Percentiles rank a stretch among this genome's conserved stretches.
Conservation (phyloP, 2,888 invertebrate species). For the Nymphalis urticae region DNA sequence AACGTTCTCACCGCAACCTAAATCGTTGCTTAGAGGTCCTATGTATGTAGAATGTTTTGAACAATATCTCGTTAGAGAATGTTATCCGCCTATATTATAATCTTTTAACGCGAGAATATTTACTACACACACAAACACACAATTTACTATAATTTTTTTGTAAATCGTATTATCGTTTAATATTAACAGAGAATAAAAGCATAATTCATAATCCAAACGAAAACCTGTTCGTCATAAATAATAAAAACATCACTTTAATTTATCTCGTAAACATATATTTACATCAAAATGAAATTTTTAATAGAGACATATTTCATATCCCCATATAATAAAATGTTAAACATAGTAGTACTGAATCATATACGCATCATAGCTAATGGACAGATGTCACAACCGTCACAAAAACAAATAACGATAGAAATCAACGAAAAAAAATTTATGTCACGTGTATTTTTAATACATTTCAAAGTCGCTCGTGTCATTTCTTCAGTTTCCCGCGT, state of each 20-base stretch:
- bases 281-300: conserved; percentile 20
- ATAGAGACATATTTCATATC: conserved; percentile 19
- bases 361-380: conserved; percentile 40
- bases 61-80: too few relatives aligned
- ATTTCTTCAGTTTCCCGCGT: conserved; percentile 50
- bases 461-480: conserved; percentile 50
- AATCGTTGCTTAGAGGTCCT: conserved; percentile 1
- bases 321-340: conserved; percentile 29
- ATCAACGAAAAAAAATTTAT: conserved; percentile 39
- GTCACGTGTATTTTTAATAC: conserved; percentile 48
- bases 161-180: too few relatives aligned
- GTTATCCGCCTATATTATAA: too few relatives aligned
- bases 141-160: too few relatives aligned
- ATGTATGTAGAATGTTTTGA: not conserved
- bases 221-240: not conserved
- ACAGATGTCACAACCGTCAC: conserved; percentile 41
- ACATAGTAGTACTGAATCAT: conserved; percentile 38
- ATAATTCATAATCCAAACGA: conserved; percentile 4
- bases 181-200: not conserved
- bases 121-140: too few relatives aligned
- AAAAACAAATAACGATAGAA: conserved; percentile 42
- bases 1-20: not conserved
- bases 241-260: conserved; percentile 1
- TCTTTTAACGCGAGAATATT: not conserved
- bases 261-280: conserved; percentile 12